A percentile compares a stretch with the other conserved stretches of the same genome.
Evolutionary conservation across 1,140 invertebrate species (phyloP).

Genomic region (Drosophila athabasca): DNA sequence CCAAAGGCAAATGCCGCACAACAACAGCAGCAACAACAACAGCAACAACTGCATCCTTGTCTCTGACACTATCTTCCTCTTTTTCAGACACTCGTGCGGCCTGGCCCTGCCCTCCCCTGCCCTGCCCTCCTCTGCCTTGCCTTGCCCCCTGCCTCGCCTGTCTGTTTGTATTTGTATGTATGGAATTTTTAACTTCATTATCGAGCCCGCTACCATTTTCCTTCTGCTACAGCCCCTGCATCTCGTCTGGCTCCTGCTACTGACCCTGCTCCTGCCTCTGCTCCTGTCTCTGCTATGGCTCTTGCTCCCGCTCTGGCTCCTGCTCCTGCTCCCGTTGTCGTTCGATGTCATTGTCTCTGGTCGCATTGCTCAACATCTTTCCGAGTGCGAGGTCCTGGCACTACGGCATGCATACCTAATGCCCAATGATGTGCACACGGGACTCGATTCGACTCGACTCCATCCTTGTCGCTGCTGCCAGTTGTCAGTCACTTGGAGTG

Average conservation of each 20-base stretch:
- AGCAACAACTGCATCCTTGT: conserved; percentile 54
- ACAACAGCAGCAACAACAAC: conserved; percentile 39
- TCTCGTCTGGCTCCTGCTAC: conserved; percentile 43
- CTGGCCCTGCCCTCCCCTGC: not conserved
- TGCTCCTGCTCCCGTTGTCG: not conserved
- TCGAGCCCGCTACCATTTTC: conserved; percentile 63
- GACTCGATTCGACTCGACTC: conserved; percentile 7
- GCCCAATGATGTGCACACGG: conserved; percentile 74
- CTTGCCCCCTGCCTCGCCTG: conserved; percentile 29
- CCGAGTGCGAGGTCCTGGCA: conserved; percentile 42
- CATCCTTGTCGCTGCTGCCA: conserved; percentile 54
- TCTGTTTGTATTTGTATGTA: conserved; percentile 77
- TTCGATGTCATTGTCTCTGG: conserved; percentile 56
- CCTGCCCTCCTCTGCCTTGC: not conserved
- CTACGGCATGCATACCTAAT: conserved; percentile 77
- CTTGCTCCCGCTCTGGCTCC: conserved; percentile 38
- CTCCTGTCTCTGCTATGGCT: conserved; percentile 52
- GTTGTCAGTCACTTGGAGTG: conserved; percentile 46
- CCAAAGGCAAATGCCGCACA: conserved; percentile 76
- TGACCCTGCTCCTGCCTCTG: not conserved
- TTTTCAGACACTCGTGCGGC: not conserved
- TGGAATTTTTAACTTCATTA: conserved; percentile 81
- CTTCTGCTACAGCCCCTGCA: conserved; percentile 2
- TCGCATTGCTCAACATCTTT: conserved; percentile 72
- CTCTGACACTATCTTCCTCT: conserved; percentile 14